Percentiles rank a stretch among this genome's conserved stretches.
These are phyloP conservation scores for Conistra vaccinii DNA, from an alignment of 2,888 invertebrate species.

Conservation along the genomic window DNA sequence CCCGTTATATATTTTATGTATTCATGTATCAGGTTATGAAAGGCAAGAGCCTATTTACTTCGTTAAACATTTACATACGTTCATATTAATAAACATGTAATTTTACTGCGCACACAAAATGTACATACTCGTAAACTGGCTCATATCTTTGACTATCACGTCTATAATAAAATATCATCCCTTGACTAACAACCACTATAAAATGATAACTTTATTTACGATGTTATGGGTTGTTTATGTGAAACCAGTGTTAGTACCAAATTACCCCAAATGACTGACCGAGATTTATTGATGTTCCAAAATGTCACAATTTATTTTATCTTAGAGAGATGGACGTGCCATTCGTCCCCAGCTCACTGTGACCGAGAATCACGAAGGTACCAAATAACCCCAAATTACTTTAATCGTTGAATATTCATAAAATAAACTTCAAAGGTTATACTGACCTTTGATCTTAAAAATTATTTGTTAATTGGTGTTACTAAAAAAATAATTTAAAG, in stretches of 20 bases:
- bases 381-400: constrained; percentile 29
- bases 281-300: neutral
- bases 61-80: constrained; percentile 35
- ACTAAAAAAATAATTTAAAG: constrained; percentile 36
- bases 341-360: constrained; percentile 3
- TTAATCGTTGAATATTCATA: constrained; percentile 54
- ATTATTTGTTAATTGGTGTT: constrained; percentile 55
- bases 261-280: constrained; percentile 12
- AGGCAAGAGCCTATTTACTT: constrained; percentile 25
- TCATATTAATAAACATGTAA: constrained; percentile 30
- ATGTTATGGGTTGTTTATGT: constrained; percentile 41
- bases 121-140: constrained; percentile 42
- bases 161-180: constrained; percentile 58
- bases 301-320: neutral
- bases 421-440: constrained; percentile 41
- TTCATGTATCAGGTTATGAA: neutral
- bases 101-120: constrained; percentile 36
- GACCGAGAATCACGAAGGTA: constrained; percentile 16
- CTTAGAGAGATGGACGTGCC: neutral
- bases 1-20: neutral
- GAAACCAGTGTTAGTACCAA: constrained; percentile 31
- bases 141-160: constrained; percentile 34
- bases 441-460: constrained; percentile 51
- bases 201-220: constrained; percentile 61
- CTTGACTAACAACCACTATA: constrained; percentile 52